Conservation (phyloP, 2,888 invertebrate species). For the Conistra vaccinii region DNA sequence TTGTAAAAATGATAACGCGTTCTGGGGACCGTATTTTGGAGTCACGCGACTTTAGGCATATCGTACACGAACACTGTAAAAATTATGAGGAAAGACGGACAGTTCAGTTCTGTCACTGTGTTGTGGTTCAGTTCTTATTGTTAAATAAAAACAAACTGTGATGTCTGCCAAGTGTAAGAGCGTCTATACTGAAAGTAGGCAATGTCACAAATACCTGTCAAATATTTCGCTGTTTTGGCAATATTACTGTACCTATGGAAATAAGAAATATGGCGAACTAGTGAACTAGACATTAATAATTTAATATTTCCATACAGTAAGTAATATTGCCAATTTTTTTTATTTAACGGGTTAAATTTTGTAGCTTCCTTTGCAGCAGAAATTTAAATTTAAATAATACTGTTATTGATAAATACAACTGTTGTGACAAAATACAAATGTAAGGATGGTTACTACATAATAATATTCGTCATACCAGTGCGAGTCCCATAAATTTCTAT, state of each 20-base stretch:
- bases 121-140: too few species aligned
- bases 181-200: too few species aligned
- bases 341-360: neutral
- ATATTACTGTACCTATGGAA: too few species aligned
- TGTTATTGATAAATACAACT: neutral
- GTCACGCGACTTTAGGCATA: slow-evolving; percentile 32
- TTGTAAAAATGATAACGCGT: slow-evolving; percentile 73
- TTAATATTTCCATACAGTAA: too few species aligned
- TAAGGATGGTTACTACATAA: neutral
- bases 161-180: neutral
- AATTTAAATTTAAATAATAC: neutral
- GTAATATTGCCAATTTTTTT: too few species aligned
- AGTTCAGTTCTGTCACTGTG: too few species aligned
- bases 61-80: too few species aligned
- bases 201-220: too few species aligned
- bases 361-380: neutral
- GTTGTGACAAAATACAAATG: neutral
- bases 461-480: neutral
- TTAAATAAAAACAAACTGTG: neutral
- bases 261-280: too few species aligned
- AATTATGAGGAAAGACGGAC: too few species aligned
- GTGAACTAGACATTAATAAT: too few species aligned
- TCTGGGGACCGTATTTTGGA: slow-evolving; percentile 61
- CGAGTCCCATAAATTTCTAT: neutral
- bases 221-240: too few species aligned